Evolutionary conservation across 1,140 invertebrate genomes (phyloP).

Genomic region (Lordiphosa clarofinis): DNA sequence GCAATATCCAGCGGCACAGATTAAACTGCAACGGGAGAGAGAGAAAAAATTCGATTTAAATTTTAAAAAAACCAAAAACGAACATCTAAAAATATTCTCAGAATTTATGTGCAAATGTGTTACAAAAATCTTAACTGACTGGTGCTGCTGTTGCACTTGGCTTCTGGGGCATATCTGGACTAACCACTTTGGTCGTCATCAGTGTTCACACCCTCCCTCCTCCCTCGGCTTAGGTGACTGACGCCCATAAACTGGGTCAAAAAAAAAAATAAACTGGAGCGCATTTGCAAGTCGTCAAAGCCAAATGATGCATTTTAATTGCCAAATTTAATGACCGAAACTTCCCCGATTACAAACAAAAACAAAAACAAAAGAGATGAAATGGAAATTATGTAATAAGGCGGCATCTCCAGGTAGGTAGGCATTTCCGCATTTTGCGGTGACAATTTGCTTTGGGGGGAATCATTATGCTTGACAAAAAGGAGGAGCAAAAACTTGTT

Average conservation of each 20-base stretch:
- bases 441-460: slow-evolving; percentile 30
- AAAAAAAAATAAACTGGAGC: slow-evolving; percentile 51
- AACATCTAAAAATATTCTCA: too few species aligned
- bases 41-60: slow-evolving; percentile 16
- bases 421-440: slow-evolving; percentile 56
- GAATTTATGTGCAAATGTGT: neutral
- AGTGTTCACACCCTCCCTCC: too few species aligned
- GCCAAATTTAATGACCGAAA: slow-evolving; percentile 62
- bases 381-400: slow-evolving; percentile 65
- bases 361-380: slow-evolving; percentile 42
- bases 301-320: slow-evolving; percentile 59
- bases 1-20: slow-evolving; percentile 46
- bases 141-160: slow-evolving; percentile 18
- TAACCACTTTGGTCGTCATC: slow-evolving; percentile 42
- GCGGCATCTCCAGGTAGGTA: slow-evolving; percentile 26
- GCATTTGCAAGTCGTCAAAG: slow-evolving; percentile 67
- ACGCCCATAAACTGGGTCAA: slow-evolving; percentile 56
- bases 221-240: slow-evolving; percentile 5
- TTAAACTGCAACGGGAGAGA: slow-evolving; percentile 42
- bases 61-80: slow-evolving; percentile 27
- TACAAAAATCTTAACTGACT: neutral
- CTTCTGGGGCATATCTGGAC: slow-evolving; percentile 31
- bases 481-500: slow-evolving; percentile 61
- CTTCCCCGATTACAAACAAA: slow-evolving; percentile 61
- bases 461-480: slow-evolving; percentile 38